phyloP scores from a whole-genome alignment of 2,888 invertebrate species.

The Pomacea canaliculata region DNA sequence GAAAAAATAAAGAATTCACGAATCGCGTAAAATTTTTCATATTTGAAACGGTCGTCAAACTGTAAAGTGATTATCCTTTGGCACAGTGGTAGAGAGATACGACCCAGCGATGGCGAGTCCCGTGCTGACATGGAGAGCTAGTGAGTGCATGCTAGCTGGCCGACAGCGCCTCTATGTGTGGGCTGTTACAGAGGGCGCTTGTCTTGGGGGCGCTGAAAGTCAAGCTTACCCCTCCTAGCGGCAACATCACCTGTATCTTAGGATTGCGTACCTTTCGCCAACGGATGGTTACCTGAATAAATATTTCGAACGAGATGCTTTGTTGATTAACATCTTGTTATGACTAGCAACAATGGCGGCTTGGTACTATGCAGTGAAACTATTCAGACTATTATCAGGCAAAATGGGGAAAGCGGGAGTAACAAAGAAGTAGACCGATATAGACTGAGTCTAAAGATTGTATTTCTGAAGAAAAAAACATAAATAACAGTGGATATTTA shows the following conservation, averaged over 20 bases:
- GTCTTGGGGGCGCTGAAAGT: conserved; percentile 48
- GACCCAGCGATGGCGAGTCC: no score
- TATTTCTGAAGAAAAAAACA: no score
- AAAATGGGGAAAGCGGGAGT: not conserved
- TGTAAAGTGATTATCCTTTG: no score
- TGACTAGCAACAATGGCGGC: not conserved
- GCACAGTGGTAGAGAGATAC: no score
- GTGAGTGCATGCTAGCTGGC: not conserved
- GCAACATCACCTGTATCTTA: conserved; percentile 25
- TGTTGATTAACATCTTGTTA: not conserved
- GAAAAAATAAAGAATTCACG: no score
- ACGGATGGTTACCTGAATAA: not conserved
- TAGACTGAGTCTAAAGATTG: no score
- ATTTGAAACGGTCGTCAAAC: no score
- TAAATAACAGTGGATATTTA: no score
- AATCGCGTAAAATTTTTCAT: no score
- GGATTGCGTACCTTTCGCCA: conserved; percentile 27
- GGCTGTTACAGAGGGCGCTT: conserved; percentile 46
- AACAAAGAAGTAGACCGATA: no score
- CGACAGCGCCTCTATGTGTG: conserved; percentile 21
- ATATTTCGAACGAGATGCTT: not conserved
- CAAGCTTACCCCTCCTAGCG: conserved; percentile 39
- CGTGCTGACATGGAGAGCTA: no score
- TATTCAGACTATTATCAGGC: conserved; percentile 8
- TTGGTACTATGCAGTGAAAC: not conserved